Conservation (phyloP, 2,113 vertebrate genomes). For the Ailuropoda melanoleuca region DNA sequence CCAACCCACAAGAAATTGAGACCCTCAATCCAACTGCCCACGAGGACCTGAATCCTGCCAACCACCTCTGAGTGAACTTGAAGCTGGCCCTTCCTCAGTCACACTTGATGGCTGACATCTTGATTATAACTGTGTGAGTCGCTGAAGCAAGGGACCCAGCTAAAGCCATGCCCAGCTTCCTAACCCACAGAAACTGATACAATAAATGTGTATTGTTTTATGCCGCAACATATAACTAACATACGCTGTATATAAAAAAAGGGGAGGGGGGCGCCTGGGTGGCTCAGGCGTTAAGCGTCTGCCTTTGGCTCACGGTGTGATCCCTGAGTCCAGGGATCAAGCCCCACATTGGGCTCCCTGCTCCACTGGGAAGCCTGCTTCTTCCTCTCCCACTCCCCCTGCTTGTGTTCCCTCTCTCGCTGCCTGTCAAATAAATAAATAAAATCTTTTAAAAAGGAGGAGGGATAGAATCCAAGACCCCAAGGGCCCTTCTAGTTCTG, state of each 20-base stretch:
- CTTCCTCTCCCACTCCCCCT: not conserved
- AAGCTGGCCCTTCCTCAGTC: not conserved
- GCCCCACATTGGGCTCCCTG: not conserved
- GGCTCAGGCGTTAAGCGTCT: not conserved
- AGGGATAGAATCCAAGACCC: not conserved
- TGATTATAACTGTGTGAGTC: not conserved
- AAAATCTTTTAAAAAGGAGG: not conserved
- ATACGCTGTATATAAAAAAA: not conserved
- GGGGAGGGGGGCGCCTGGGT: not conserved
- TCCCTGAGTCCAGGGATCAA: not conserved
- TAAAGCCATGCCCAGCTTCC: not conserved
- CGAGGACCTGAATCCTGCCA: not conserved
- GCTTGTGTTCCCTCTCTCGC: not conserved
- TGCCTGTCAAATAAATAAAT: not conserved
- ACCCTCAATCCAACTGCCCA: not conserved
- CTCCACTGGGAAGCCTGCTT: not conserved
- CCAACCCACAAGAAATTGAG: not conserved
- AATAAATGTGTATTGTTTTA: not conserved
- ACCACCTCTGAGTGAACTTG: not conserved
- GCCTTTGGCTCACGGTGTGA: not conserved
- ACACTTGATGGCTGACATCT: not conserved
- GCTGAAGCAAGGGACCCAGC: not conserved
- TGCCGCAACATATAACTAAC: not conserved
- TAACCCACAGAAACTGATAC: not conserved
- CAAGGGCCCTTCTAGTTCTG: not conserved